Base-by-base conservation (phyloP, 2,888 invertebrate species). In the Nomada hirtipes region DNA sequence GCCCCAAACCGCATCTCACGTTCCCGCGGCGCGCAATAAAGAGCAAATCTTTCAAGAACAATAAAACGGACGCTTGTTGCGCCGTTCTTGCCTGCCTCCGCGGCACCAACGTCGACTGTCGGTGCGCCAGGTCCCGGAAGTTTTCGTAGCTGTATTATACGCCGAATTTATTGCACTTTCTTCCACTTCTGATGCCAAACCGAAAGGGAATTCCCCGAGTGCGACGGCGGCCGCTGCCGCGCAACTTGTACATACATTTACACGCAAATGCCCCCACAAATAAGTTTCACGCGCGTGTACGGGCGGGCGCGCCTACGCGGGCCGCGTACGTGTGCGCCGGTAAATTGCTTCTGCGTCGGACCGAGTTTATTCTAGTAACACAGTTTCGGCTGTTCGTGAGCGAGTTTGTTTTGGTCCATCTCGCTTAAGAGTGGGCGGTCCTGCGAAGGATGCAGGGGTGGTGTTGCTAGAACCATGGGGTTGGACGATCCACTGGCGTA, bases 351-450 rank as follows among this genome's bases (percentile, higher is more conserved):
- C 76, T 83, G 79, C 83, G 83, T 85, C 82, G 83, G 81, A 86
- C 85, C 71, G 88, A 89, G 89, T 90, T 90, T 90, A 92, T 92
- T 91, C 92, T 83, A 92, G 90, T 92, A 91, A 92, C 92, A 92
- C 90, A 92, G 91, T 92, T 92, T 91, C 87, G 85, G 86, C 44
- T 83, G 86, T 85, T 89, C 72, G 84, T 23, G 84, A 88, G 87
- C 88, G 89, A 89, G 88, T 90, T 89, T 90, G 89, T 90, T 91
- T 90, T 89, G 90, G 86, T 91, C 90, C 90, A 90, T 91, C 89
- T 87, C 89, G 88, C 86, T 91, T 89, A 91, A 91, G 89, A 90
- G 86, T 86, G 86, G 88, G 88, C 87, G 90, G 89, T 88, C 84
- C 86, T 85, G 81, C 70, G 85, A 84, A 88, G 85, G 90, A 89